A percentile compares a stretch with the other conserved stretches of the same genome.
phyloP scores from a whole-genome alignment of 2,888 invertebrate species.

The Beris morrisii region DNA sequence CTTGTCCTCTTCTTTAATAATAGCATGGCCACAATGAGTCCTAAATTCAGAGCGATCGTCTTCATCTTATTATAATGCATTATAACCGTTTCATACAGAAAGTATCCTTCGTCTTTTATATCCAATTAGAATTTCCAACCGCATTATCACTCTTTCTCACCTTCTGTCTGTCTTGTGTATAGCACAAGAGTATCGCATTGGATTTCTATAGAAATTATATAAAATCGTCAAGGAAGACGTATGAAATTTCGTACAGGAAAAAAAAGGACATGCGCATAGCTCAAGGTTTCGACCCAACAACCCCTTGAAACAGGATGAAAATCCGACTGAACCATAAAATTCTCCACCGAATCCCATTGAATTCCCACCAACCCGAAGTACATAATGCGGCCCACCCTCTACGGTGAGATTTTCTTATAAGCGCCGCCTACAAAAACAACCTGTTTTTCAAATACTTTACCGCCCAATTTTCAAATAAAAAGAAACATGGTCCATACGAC shows the following conservation, averaged over 20 bases:
- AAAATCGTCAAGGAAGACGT: background rate
- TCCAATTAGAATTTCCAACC: conserved; percentile 30
- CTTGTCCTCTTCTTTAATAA: background rate
- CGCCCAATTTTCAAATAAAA: background rate
- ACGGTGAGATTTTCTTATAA: conserved; percentile 1
- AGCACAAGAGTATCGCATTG: conserved; percentile 3
- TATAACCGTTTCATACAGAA: conserved; percentile 29
- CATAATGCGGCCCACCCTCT: conserved; percentile 13
- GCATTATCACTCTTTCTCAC: conserved; percentile 28
- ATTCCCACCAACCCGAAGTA: conserved; percentile 16
- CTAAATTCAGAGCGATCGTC: conserved; percentile 8
- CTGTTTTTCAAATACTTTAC: background rate
- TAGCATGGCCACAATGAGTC: background rate
- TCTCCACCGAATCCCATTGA: conserved; percentile 22
- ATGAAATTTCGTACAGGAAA: conserved; percentile 2
- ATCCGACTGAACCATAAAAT: background rate
- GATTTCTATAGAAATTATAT: background rate
- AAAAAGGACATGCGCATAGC: conserved; percentile 24
- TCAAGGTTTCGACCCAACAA: background rate
- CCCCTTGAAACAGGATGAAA: too few relatives aligned
- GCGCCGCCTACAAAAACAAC: conserved; percentile 18
- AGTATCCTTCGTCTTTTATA: conserved; percentile 32
- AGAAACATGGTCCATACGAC: conserved; percentile 11
- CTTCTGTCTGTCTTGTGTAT: conserved; percentile 8
- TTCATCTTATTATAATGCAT: conserved; percentile 25